Conservation (phyloP, 2,113 vertebrate species). For the Laterallus jamaicensis region DNA sequence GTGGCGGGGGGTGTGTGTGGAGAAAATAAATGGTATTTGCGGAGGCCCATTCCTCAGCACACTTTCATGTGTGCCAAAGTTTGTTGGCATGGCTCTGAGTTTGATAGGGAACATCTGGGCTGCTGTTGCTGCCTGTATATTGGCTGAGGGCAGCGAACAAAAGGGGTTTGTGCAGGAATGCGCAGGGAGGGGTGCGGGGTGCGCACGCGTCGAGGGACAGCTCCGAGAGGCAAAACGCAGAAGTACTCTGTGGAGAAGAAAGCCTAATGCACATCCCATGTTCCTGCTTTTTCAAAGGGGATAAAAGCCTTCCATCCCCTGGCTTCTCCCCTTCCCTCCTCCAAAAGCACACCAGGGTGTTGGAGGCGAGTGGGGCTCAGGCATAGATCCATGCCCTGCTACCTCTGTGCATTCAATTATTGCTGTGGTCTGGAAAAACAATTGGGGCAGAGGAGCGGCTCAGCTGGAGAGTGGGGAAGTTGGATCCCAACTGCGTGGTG, state of each 20-base stretch:
- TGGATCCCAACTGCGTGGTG: neutral
- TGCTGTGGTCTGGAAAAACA: neutral
- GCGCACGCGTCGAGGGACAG: neutral
- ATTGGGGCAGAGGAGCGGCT: neutral
- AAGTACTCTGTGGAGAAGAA: neutral
- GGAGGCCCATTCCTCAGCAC: slow-evolving; percentile 78
- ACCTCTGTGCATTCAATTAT: neutral
- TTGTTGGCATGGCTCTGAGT: slow-evolving; percentile 78
- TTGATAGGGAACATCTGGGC: slow-evolving; percentile 89
- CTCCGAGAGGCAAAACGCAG: neutral
- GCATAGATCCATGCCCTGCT: neutral
- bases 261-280: slow-evolving; percentile 51
- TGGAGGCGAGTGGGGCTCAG: neutral
- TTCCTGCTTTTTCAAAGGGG: neutral
- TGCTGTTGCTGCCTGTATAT: slow-evolving; percentile 66
- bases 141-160: slow-evolving; percentile 74
- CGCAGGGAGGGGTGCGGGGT: neutral
- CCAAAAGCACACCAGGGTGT: neutral
- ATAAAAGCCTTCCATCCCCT: neutral
- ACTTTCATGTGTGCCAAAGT: slow-evolving; percentile 79
- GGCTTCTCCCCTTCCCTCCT: neutral
- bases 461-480: neutral
- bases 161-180: slow-evolving; percentile 77
- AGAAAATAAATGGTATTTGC: slow-evolving; percentile 71
- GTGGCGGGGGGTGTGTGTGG: neutral